Evolutionary conservation across 2,888 invertebrate genomes (phyloP).

Genomic region (Apamea monoglypha): DNA sequence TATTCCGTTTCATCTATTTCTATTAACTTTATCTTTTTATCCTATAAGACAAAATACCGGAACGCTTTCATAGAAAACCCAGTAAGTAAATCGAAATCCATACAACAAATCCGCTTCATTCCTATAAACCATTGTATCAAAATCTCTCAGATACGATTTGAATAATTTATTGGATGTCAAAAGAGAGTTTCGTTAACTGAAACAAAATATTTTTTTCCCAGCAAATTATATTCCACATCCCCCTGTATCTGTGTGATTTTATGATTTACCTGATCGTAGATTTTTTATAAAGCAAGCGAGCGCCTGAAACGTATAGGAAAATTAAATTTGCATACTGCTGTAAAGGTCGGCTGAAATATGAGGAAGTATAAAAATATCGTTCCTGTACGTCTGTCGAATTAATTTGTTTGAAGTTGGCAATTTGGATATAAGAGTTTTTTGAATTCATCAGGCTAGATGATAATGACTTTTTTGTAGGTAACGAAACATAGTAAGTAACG

Average conservation of each 20-base stretch:
- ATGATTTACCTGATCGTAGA: constrained; percentile 75
- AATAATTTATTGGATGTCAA: constrained; percentile 69
- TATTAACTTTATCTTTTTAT: constrained; percentile 27
- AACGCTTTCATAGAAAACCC: constrained; percentile 7
- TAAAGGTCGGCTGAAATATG: constrained; percentile 58
- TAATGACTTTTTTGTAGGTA: not conserved
- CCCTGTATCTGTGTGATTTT: constrained; percentile 61
- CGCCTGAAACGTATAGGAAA: constrained; percentile 69
- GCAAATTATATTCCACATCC: constrained; percentile 66
- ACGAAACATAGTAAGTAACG: too few species aligned
- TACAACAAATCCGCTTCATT: constrained; percentile 21
- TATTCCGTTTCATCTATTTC: not conserved
- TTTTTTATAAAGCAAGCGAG: constrained; percentile 71
- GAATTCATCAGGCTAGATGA: not conserved
- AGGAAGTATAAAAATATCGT: constrained; percentile 17
- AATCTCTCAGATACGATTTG: constrained; percentile 48
- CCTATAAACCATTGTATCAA: constrained; percentile 34
- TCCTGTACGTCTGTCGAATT: constrained; percentile 24
- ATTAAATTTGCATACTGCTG: constrained; percentile 75
- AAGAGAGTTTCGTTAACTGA: constrained; percentile 46
- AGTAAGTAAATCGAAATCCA: constrained; percentile 27
- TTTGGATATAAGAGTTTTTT: not conserved
- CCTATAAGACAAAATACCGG: not conserved
- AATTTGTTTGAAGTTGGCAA: constrained; percentile 6
- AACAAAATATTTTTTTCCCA: constrained; percentile 55